These are phyloP conservation scores for Elephantulus edwardii DNA, from an alignment of 2,113 vertebrate genomes.

Conservation along the genomic window DNA sequence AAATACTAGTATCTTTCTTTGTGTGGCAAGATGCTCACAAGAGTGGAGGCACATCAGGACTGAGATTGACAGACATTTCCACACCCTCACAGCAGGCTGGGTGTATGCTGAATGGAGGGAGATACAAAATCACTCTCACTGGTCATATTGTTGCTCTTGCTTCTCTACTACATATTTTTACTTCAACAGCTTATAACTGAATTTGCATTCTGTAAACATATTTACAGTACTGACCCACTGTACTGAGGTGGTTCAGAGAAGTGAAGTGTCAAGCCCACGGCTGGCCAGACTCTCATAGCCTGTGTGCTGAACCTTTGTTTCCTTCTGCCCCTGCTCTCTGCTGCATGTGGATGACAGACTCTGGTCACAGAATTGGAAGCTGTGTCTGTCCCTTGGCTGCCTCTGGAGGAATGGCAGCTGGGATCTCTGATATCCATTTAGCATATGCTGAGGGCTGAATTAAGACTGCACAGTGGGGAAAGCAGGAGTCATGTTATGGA, in stretches of 20 bases:
- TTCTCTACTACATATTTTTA: neutral
- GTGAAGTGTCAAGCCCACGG: neutral
- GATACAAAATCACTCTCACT: neutral
- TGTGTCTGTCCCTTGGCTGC: conserved; percentile 32
- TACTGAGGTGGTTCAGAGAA: neutral
- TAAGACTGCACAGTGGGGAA: neutral
- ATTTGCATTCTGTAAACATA: neutral
- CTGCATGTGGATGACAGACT: neutral
- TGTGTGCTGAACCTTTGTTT: neutral
- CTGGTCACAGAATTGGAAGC: conserved; percentile 35
- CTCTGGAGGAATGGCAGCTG: conserved; percentile 2
- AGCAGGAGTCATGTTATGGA: neutral
- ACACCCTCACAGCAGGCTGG: neutral
- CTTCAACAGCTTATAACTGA: neutral
- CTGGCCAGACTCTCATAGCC: neutral
- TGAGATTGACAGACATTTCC: neutral
- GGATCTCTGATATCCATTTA: neutral
- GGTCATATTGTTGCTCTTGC: neutral
- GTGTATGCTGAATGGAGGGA: neutral
- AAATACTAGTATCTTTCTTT: neutral
- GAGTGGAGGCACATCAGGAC: neutral
- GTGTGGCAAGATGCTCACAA: neutral
- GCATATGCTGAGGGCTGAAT: neutral
- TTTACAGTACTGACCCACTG: neutral
- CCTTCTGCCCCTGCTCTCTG: neutral